These are phyloP conservation scores for Tinamus guttatus DNA, from an alignment of 2,113 vertebrate species.

Conservation along the genomic window DNA sequence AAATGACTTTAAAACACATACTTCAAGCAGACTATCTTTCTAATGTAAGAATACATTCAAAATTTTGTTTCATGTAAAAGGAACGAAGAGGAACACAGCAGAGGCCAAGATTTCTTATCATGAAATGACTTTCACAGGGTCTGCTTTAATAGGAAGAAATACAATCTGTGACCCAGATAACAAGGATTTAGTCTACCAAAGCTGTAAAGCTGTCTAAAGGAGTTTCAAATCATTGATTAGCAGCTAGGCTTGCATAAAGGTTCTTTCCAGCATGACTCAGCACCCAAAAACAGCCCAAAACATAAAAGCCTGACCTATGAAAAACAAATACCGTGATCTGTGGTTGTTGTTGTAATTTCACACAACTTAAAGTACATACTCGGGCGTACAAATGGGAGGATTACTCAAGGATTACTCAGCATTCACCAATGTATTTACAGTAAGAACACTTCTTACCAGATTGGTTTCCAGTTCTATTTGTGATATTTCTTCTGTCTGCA, in stretches of 20 bases:
- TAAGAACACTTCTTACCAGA: background rate
- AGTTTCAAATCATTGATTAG: conserved; percentile 39
- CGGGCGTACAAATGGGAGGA: background rate
- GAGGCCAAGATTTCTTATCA: rapidly evolving
- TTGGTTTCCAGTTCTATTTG: background rate
- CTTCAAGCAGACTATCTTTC: background rate
- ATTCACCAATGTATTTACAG: background rate
- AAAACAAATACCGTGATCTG: background rate
- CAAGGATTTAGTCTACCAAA: conserved; percentile 42
- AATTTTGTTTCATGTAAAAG: background rate
- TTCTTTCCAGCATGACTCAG: conserved; percentile 52
- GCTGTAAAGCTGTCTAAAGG: conserved; percentile 43
- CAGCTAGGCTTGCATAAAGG: background rate
- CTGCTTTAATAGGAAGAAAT: background rate
- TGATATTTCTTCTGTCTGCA: background rate
- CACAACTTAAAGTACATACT: background rate
- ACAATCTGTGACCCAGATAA: conserved; percentile 36
- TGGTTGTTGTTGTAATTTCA: background rate
- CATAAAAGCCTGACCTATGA: background rate
- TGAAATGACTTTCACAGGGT: background rate
- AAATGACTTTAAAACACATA: background rate
- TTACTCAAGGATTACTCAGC: background rate
- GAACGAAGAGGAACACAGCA: background rate
- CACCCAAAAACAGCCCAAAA: background rate
- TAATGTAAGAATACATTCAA: background rate